These are phyloP conservation scores for Notiomystis cincta DNA, from an alignment of 2,113 vertebrate genomes.

Conservation along the genomic window DNA sequence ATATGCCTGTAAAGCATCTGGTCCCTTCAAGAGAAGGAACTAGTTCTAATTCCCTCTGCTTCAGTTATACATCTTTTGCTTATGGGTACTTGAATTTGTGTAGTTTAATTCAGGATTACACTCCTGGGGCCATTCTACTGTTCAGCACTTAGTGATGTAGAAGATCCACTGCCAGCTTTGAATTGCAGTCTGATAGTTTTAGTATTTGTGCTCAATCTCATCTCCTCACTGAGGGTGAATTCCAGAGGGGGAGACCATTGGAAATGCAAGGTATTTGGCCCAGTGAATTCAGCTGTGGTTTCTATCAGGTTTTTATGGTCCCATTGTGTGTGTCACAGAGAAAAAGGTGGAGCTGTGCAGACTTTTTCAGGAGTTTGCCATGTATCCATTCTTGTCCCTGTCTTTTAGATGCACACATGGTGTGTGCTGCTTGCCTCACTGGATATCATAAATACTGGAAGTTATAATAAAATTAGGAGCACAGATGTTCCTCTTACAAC, in stretches of 20 bases:
- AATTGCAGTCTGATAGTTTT: conserved; percentile 54
- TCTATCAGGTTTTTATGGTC: neutral
- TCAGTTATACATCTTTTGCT: conserved; percentile 68
- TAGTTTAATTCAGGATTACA: conserved; percentile 68
- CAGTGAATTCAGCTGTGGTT: neutral
- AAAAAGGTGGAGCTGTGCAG: neutral
- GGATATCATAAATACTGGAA: conserved; percentile 48
- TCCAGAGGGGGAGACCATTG: neutral
- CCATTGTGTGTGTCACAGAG: neutral
- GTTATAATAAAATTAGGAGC: conserved; percentile 63
- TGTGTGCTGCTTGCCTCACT: conserved; percentile 7
- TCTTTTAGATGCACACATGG: neutral
- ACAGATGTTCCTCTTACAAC: conserved; percentile 66
- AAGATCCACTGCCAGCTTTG: conserved; percentile 58
- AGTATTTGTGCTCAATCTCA: conserved; percentile 41
- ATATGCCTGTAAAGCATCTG: conserved; percentile 55
- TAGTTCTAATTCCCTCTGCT: conserved; percentile 62
- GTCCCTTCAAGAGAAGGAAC: conserved; percentile 38
- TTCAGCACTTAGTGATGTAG: conserved; percentile 48
- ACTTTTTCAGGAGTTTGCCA: neutral
- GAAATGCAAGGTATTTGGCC: neutral
- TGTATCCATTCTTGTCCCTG: neutral
- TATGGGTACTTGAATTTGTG: conserved; percentile 64
- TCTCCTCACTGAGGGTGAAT: neutral
- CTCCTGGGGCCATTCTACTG: conserved; percentile 57